phyloP scores from a whole-genome alignment of 2,888 invertebrate genomes.

The Drosophila nigricruria region DNA sequence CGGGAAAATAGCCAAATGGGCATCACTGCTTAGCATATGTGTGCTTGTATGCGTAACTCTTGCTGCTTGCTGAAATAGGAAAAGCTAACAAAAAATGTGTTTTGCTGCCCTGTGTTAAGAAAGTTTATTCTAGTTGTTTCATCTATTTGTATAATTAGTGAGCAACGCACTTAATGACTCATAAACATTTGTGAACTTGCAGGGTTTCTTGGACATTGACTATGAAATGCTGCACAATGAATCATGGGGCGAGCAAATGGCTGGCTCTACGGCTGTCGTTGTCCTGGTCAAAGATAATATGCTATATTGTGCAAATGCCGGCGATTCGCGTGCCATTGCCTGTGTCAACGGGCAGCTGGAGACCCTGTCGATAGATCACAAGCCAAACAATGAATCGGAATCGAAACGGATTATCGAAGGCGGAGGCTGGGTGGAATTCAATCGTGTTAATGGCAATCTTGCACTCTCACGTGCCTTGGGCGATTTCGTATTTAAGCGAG shows the following conservation, averaged over 20 bases:
- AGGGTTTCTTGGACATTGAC: constrained; percentile 96
- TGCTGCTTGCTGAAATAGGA: not conserved
- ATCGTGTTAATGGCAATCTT: constrained; percentile 98
- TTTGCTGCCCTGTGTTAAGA: not conserved
- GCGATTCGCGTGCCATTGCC: constrained; percentile 97
- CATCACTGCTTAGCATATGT: not conserved
- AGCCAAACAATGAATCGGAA: constrained; percentile 96
- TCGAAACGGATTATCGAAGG: constrained; percentile 95
- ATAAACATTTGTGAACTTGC: constrained; percentile 34
- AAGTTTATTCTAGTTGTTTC: constrained; percentile 7
- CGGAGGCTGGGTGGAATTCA: constrained; percentile 98
- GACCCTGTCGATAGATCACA: constrained; percentile 95
- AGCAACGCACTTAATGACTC: constrained; percentile 3
- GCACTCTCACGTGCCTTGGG: constrained; percentile 98
- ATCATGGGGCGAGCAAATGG: constrained; percentile 94
- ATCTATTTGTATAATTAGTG: constrained; percentile 6
- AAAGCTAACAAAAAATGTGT: not conserved
- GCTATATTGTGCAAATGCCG: constrained; percentile 98
- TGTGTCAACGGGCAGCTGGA: constrained; percentile 92
- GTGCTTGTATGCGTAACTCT: not conserved
- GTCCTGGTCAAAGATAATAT: constrained; percentile 93
- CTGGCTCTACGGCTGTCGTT: constrained; percentile 97
- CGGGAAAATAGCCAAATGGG: too few species aligned
- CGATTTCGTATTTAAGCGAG: constrained; percentile 97
- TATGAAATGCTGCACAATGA: constrained; percentile 96